A percentile compares a stretch with the other conserved stretches of the same genome.
phyloP scores from a whole-genome alignment of 2,888 invertebrate species.

The Drosophila siamana region DNA sequence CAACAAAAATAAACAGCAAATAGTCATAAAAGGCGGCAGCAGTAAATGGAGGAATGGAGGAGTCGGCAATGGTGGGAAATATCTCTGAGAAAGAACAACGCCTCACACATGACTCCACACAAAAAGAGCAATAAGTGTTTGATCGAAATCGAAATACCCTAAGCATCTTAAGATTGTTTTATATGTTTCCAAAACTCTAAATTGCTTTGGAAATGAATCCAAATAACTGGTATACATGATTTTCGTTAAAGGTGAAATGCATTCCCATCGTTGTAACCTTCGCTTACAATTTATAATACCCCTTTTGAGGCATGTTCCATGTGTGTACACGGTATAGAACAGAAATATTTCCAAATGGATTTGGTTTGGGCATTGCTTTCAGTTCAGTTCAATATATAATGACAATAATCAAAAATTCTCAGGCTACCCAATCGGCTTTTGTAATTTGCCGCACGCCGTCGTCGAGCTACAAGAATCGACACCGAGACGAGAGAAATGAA shows the following conservation, averaged over 20 bases:
- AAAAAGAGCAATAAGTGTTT: constrained; percentile 8
- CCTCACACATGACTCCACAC: constrained; percentile 63
- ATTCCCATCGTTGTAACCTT: too few species aligned
- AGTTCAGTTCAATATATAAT: constrained; percentile 60
- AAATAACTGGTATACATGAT: too few species aligned
- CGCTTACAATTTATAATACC: neutral
- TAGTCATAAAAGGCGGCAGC: constrained; percentile 45
- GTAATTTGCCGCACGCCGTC: constrained; percentile 66
- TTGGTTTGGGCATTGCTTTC: constrained; percentile 28
- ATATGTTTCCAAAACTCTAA: too few species aligned
- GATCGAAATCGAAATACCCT: neutral
- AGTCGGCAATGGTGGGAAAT: constrained; percentile 64
- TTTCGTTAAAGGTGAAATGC: too few species aligned
- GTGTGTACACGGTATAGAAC: constrained; percentile 2
- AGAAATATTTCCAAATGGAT: constrained; percentile 56
- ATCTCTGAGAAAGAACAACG: constrained; percentile 43
- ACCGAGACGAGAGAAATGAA: constrained; percentile 64
- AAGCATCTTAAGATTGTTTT: neutral
- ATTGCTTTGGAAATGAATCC: too few species aligned
- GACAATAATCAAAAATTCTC: constrained; percentile 82
- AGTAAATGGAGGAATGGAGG: constrained; percentile 25
- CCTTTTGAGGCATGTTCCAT: neutral
- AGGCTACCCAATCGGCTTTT: constrained; percentile 74
- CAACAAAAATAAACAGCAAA: constrained; percentile 74
- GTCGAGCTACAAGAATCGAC: constrained; percentile 17